phyloP scores from a whole-genome alignment of 2,888 invertebrate species.

The Exephanes ischioxanthus region DNA sequence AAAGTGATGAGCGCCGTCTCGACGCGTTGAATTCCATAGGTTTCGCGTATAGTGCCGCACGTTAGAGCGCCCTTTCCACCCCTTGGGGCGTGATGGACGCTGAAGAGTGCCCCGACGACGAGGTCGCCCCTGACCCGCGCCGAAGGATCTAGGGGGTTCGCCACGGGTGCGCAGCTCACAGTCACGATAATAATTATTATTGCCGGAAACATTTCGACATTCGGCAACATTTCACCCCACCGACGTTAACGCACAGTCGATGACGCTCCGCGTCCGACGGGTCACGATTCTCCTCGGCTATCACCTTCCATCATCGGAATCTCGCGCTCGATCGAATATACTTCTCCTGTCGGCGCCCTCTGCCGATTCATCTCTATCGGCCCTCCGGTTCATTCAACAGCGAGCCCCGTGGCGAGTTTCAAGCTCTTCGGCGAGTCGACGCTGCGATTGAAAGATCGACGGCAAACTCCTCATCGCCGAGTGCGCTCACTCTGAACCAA shows the following conservation, averaged over 20 bases:
- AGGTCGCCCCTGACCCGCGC: constrained; percentile 77
- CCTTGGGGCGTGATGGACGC: constrained; percentile 76
- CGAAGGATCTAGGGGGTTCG: constrained; percentile 70
- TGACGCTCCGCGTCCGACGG: neutral
- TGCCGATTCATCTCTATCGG: constrained; percentile 38
- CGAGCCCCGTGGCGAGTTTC: neutral
- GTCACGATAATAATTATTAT: constrained; percentile 54
- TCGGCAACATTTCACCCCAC: constrained; percentile 47
- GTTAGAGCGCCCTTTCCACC: constrained; percentile 77
- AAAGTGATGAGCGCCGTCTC: constrained; percentile 83
- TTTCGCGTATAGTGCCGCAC: constrained; percentile 77
- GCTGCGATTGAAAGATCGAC: neutral
- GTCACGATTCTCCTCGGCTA: constrained; percentile 57
- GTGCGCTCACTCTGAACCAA: neutral
- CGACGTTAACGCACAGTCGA: constrained; percentile 5
- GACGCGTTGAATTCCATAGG: constrained; percentile 79
- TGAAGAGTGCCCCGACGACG: constrained; percentile 78
- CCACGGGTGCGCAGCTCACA: constrained; percentile 52
- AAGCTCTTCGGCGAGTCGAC: neutral
- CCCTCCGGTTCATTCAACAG: constrained; percentile 2
- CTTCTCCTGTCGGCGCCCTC: neutral
- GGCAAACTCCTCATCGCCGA: neutral
- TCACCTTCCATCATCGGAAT: constrained; percentile 16
- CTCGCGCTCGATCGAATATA: constrained; percentile 5
- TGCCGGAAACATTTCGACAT: constrained; percentile 31